Base-by-base conservation (phyloP, 2,888 invertebrate genomes). In the Drosophila anceps region DNA sequence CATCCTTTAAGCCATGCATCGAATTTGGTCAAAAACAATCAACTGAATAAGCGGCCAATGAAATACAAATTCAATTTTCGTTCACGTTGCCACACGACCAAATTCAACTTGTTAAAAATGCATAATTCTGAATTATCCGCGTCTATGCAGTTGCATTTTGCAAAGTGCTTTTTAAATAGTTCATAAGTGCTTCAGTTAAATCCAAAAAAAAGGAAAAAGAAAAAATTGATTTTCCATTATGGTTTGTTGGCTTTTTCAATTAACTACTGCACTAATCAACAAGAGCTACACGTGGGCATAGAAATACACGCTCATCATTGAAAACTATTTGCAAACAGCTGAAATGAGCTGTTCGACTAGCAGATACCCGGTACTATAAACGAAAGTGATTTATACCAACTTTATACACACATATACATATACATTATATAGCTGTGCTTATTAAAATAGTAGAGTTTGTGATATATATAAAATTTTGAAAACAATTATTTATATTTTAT, bases 11-110 rank as follows among this genome's bases (percentile, higher is more conserved):
- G 59, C 66, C 66, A 59, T 64, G 70, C 63, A 58, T 66, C 37
- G 63, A 66, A 61, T 74, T 78, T 64, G 37, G 46, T 33, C 9
- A 18, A 69, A 77, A 78, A 77, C 76, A 78, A 77, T 78, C 69
- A 73, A 78, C 60, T 60, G 63, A 18, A 31, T 37, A 78, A 73
- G 65, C 69, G 46, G 50, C 62, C 44, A 57, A 69, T 55, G 35
- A 63, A 58, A 74, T 63, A 48, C 37, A 59, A 37, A 64, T 64
- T 69, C 7, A 66, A 66, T 62, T 65, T 63, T 66, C 35, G 15
- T 15, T 48, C 53, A 33, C 33, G 24, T 39, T 6, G 15, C 20
- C 35, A 10, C 51, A 53, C n/a, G 24, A 18, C 33, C 15, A 20
- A 33, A 35, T 51, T 20, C 18, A 13, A 24, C 33, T 35, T 5